Percentiles rank a stretch among this genome's conserved stretches.
Evolutionary conservation across 2,888 invertebrate genomes (phyloP).

Genomic region (Elysia crispata): DNA sequence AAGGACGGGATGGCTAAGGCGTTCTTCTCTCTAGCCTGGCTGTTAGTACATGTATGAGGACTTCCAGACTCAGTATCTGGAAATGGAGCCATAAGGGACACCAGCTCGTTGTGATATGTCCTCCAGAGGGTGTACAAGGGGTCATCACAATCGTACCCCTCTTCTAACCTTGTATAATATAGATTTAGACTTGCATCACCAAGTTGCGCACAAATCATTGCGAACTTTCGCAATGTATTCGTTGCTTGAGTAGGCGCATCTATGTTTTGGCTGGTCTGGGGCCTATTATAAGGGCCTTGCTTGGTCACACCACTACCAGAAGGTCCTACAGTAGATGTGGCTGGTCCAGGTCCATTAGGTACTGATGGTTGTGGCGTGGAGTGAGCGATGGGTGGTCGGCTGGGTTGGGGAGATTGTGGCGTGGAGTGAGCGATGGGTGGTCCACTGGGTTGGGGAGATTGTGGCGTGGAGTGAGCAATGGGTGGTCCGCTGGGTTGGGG

Average conservation of each 20-base stretch:
- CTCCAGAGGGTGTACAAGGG: not conserved
- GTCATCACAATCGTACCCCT: slow-evolving; percentile 23
- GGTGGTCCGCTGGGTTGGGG: no score
- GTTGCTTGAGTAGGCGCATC: not conserved
- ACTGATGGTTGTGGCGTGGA: not conserved
- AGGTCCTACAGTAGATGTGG: not conserved
- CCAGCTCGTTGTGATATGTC: not conserved
- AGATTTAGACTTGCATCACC: slow-evolving; percentile 3
- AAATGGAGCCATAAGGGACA: not conserved
- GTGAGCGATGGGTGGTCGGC: not conserved
- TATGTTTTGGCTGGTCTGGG: not conserved
- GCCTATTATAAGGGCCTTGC: not conserved
- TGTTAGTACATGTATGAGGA: not conserved
- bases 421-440: no score
- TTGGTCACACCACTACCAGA: not conserved
- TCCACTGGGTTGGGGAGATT: no score
- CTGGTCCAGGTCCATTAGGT: not conserved
- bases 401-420: no score
- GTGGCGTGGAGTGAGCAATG: no score
- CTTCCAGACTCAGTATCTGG: not conserved
- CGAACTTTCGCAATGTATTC: not conserved
- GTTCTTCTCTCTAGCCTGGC: not conserved
- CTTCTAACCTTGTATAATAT: slow-evolving; percentile 9
- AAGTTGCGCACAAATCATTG: slow-evolving; percentile 23
- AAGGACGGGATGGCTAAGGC: not conserved